A percentile compares a stretch with the other conserved stretches of the same genome.
Evolutionary conservation across 2,113 vertebrate species (phyloP).

Genomic region (Circaetus gallicus): DNA sequence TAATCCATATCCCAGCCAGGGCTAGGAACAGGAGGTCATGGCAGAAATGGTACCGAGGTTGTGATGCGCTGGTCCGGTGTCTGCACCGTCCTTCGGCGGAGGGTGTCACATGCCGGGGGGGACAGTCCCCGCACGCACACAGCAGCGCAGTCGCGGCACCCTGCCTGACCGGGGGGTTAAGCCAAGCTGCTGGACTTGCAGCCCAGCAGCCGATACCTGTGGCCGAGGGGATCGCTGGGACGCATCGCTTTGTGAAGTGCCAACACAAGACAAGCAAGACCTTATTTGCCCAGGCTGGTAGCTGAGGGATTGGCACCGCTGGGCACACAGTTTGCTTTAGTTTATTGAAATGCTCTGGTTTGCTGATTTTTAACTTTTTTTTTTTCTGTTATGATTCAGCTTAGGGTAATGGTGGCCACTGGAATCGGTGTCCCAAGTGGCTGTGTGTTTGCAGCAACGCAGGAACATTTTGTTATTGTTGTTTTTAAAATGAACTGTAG

Average conservation of each 20-base stretch:
- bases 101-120: not conserved
- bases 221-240: fast-evolving
- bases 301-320: not conserved
- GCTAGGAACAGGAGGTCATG: fast-evolving
- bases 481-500: not conserved
- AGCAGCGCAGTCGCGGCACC: fast-evolving
- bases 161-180: not conserved
- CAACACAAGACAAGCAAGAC: not conserved
- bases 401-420: not conserved
- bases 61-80: fast-evolving
- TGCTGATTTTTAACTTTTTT: not conserved
- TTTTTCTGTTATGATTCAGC: not conserved
- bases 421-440: not conserved
- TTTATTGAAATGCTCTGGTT: not conserved
- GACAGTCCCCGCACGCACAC: not conserved
- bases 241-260: fast-evolving
- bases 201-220: fast-evolving
- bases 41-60: not conserved
- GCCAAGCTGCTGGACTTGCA: not conserved
- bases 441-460: not conserved
- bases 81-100: fast-evolving
- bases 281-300: fast-evolving
- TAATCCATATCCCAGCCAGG: not conserved
- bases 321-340: not conserved
- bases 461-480: not conserved